These are phyloP conservation scores for Mythimna impura DNA, from an alignment of 2,888 invertebrate genomes.

Conservation along the genomic window DNA sequence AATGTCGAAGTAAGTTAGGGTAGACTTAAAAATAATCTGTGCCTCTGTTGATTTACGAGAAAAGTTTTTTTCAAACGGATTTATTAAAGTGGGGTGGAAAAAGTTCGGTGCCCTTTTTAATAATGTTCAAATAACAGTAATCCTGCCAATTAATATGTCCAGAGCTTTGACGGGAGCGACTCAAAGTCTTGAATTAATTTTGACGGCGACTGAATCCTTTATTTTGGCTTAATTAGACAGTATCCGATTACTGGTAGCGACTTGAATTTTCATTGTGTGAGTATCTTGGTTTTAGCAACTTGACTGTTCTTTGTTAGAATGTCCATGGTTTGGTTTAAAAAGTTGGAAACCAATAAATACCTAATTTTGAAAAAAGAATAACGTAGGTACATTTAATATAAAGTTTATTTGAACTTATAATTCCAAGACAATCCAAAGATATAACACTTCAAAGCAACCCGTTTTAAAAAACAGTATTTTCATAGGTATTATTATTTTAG, in stretches of 20 bases:
- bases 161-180: conserved; percentile 17
- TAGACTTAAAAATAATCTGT: conserved; percentile 66
- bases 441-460: too few relatives aligned
- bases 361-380: too few relatives aligned
- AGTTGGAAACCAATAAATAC: too few relatives aligned
- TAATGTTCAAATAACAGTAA: conserved; percentile 53
- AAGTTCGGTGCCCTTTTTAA: conserved; percentile 51
- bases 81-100: conserved; percentile 58
- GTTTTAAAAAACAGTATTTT: too few relatives aligned
- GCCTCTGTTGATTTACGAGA: conserved; percentile 68
- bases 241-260: conserved; percentile 1
- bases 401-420: too few relatives aligned
- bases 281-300: too few relatives aligned
- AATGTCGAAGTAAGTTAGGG: conserved; percentile 48
- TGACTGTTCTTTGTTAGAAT: too few relatives aligned
- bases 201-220: conserved; percentile 5
- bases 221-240: conserved; percentile 20
- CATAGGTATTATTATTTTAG: too few relatives aligned
- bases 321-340: too few relatives aligned
- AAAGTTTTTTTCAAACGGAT: conserved; percentile 65
- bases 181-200: conserved; percentile 32
- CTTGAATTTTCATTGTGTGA: background rate
- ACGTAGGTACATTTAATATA: too few relatives aligned
- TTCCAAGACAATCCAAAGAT: too few relatives aligned
- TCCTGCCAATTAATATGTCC: conserved; percentile 50